These are phyloP conservation scores for Pandemis heparana DNA, from an alignment of 2,888 invertebrate species.

Conservation along the genomic window DNA sequence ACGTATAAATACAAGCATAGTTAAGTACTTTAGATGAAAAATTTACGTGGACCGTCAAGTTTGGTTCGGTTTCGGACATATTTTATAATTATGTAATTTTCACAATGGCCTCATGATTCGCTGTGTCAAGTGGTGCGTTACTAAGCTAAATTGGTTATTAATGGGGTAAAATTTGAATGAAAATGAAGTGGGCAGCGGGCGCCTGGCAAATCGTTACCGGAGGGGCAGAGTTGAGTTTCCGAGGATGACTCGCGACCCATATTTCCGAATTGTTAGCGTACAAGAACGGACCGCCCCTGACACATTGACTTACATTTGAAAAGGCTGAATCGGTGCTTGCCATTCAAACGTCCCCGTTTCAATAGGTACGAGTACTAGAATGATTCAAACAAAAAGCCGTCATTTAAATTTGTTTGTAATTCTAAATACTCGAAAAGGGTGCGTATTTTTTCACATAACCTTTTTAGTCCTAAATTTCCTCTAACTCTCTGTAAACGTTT, in stretches of 20 bases:
- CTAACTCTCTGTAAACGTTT: too few relatives aligned
- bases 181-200: conserved; percentile 41
- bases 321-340: conserved; percentile 43
- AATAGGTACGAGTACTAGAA: not conserved
- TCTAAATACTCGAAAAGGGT: not conserved
- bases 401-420: not conserved
- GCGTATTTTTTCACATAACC: too few relatives aligned
- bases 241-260: conserved; percentile 57
- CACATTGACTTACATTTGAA: conserved; percentile 67
- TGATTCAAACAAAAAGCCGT: not conserved
- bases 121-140: conserved; percentile 28
- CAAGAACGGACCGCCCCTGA: conserved; percentile 62
- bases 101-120: conserved; percentile 21
- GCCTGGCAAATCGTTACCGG: conserved; percentile 31
- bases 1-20: too few relatives aligned
- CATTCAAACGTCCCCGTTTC: not conserved
- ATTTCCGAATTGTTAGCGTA: conserved; percentile 54
- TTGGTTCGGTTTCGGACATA: not conserved
- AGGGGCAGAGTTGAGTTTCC: conserved; percentile 39
- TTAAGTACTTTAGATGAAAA: too few relatives aligned
- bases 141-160: conserved; percentile 38
- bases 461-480: too few relatives aligned
- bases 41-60: not conserved
- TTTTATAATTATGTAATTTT: not conserved
- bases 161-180: conserved; percentile 42